A percentile compares a stretch with the other conserved stretches of the same genome.
These are phyloP conservation scores for Conops quadrifasciatus DNA, from an alignment of 2,888 invertebrate genomes.

Conservation along the genomic window DNA sequence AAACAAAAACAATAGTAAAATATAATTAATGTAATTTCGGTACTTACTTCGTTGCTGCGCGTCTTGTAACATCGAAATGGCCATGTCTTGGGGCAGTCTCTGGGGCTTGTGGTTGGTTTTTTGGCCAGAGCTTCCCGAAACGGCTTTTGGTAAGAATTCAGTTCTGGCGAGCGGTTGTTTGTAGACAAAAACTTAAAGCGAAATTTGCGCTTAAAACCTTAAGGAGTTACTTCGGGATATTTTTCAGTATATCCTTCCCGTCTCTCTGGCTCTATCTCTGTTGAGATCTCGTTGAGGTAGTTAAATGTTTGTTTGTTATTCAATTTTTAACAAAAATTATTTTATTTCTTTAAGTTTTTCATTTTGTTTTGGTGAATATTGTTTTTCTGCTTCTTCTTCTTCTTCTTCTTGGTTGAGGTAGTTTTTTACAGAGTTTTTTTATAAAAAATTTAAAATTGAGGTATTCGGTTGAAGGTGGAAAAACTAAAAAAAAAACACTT, in stretches of 20 bases:
- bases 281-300: constrained; percentile 38
- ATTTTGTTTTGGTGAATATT: background rate
- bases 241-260: no score
- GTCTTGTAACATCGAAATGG: constrained; percentile 64
- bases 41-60: constrained; percentile 60
- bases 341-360: background rate
- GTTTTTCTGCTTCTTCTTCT: background rate
- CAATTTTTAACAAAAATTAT: constrained; percentile 2
- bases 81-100: constrained; percentile 51
- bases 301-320: constrained; percentile 17
- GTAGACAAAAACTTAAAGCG: background rate
- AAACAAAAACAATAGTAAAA: no score
- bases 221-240: no score
- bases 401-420: no score
- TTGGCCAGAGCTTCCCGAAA: background rate
- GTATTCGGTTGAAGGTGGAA: no score
- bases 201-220: background rate
- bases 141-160: no score
- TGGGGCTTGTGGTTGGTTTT: background rate
- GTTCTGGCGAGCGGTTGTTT: background rate
- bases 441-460: no score
- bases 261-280: background rate
- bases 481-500: background rate
- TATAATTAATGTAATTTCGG: background rate
- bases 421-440: no score